Evolutionary conservation across 2,888 invertebrate species (phyloP), one percentile per base, ranked within the genome.

Genomic region (Pachydiplax longipennis): DNA sequence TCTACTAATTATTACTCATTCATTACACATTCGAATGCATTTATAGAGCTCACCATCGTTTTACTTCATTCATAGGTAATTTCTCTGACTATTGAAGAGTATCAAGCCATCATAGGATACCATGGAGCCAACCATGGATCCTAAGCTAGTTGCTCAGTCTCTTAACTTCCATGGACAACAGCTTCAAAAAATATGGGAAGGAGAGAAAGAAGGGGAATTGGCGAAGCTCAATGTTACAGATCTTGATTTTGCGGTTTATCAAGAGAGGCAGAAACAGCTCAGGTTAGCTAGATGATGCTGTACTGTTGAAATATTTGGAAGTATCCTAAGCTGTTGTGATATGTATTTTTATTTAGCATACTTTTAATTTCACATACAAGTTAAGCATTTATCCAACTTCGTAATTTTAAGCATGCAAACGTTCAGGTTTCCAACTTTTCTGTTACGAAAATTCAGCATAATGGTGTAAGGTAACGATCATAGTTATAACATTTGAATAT

Each of bases 131-230:
- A 87, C 87, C 87, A 93, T 95, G 93, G 95, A 95, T 93, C 92
- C 94, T 91, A 95, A 95, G 91, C 94, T 95, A 91, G 95, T 98
- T 93, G 94, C 96, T 93, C 96, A 96, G 93, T 95, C 97, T 91
- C 94, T 98, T 92, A 97, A 97, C 94, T 98, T 97, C 94, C 98
- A 98, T 95, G 98, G 98, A 2, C 97, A 97, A 93, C 97, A 97
- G 93, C 94, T 98, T 92, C 97, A 97, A 94, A 98, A 98, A 94
- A 96, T 97, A 92, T 98, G 98, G 97, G 98, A 98, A 93, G 96
- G 96, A 48, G 98, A 98, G 93, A 96, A 97, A 93, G 97, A 97
- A 93, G 96, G 96, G 90, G 97, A 97, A 93, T 94, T 98, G 91
- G 93, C 95, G 40, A 96, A 96, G 93, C 94, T 96, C 92, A 95